These are phyloP conservation scores for Bradypodion ventrale DNA, from an alignment of 2,797 vertebrate genomes.

Conservation along the genomic window DNA sequence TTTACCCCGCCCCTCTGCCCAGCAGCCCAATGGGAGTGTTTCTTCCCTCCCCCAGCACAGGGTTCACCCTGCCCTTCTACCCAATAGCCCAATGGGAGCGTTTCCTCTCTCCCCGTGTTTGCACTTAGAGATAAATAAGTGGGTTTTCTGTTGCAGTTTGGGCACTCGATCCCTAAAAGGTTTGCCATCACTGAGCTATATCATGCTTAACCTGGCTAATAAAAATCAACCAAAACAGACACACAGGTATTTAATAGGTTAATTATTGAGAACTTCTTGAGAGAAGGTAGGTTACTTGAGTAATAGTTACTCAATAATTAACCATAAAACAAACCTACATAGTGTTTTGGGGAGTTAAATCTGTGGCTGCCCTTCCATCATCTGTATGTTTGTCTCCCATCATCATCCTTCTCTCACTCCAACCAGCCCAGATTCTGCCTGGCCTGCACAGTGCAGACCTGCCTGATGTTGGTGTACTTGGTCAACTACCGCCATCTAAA, in stretches of 20 bases:
- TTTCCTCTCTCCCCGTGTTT: too few relatives aligned
- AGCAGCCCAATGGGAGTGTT: too few relatives aligned
- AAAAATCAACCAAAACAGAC: neutral
- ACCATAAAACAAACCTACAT: neutral
- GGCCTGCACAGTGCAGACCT: neutral
- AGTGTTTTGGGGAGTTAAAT: neutral
- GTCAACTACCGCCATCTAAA: constrained; percentile 26
- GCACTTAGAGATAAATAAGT: too few relatives aligned
- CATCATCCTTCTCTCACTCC: neutral
- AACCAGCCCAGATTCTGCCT: neutral
- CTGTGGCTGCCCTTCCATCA: neutral
- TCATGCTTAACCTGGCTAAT: neutral
- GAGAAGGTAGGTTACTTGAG: neutral
- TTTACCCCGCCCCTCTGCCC: too few relatives aligned
- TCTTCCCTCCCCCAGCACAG: too few relatives aligned
- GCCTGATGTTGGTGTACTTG: neutral
- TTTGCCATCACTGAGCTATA: too few relatives aligned
- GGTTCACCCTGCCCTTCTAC: too few relatives aligned
- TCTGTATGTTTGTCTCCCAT: neutral
- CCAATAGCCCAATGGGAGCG: too few relatives aligned
- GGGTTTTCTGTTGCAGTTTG: too few relatives aligned
- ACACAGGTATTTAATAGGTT: neutral
- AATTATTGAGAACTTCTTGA: neutral
- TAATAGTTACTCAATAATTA: too few relatives aligned
- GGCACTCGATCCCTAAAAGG: too few relatives aligned